These are phyloP conservation scores for Ormyrus nitidulus DNA, from an alignment of 2,888 invertebrate species.

Conservation along the genomic window DNA sequence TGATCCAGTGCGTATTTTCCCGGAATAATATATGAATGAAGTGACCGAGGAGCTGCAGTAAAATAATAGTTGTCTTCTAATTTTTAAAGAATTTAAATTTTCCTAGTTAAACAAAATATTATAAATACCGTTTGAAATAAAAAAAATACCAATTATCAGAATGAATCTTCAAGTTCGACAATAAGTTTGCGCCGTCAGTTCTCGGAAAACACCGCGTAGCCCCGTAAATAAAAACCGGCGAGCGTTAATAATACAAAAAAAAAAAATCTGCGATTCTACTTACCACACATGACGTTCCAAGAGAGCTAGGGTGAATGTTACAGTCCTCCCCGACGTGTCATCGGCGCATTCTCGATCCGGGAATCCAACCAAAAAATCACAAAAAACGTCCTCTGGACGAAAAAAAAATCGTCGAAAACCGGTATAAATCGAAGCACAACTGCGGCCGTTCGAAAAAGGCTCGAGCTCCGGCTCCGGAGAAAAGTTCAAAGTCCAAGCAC, in stretches of 20 bases:
- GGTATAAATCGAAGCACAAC: neutral
- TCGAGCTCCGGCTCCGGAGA: too few species aligned
- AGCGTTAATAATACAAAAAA: neutral
- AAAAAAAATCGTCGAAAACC: neutral
- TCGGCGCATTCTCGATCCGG: constrained; percentile 10
- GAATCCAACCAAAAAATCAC: neutral
- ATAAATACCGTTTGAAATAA: too few species aligned
- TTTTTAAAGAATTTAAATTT: too few species aligned
- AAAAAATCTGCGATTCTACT: constrained; percentile 10
- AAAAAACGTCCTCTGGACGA: neutral
- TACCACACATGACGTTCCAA: constrained; percentile 44
- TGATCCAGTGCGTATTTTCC: neutral
- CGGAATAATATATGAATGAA: neutral
- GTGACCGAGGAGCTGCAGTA: too few species aligned
- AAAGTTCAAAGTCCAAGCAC: neutral
- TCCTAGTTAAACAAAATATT: too few species aligned
- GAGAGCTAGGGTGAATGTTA: neutral
- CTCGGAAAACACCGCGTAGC: too few species aligned
- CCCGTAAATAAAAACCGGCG: too few species aligned
- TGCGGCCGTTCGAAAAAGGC: too few species aligned
- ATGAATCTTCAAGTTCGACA: too few species aligned
- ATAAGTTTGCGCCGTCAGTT: too few species aligned
- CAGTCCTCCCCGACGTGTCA: constrained; percentile 15
- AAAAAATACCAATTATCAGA: too few species aligned
- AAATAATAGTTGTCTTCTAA: too few species aligned